Base-by-base conservation (phyloP, 2,797 vertebrate species). In the Coreius guichenoti region DNA sequence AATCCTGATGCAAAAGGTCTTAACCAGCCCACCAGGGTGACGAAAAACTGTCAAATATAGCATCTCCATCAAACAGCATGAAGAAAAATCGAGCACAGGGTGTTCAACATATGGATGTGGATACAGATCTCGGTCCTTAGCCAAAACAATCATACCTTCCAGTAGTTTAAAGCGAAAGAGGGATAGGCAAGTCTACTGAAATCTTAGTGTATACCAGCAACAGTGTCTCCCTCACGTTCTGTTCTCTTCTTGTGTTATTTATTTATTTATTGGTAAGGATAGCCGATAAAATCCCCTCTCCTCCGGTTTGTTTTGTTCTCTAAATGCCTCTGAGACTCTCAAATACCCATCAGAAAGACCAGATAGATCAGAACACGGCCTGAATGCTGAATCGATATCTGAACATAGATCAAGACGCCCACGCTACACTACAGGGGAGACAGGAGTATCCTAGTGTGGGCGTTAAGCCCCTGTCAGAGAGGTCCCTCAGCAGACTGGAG, bases 331-430 rank as follows among this genome's bases (percentile, higher is more conserved):
- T 8, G 73, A 77, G 81, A 84, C 83, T 63, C 51, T 73, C 79
- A 82, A 73, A 85, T 63, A 33, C 54, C 76, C 80, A 76, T 74
- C 80, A 80, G 68, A 70, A 80, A 83, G 77, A 77, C 17, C 78
- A 86, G 68, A 81, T 78, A 75, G 54, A 76, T 47, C 68, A 78
- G 73, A 78, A 74, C 85, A 72, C 14, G 63, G 79, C 75, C 86
- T 31, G 65, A 54, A 84, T 81, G 68, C 74, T 47, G 51, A 89
- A 89, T 88, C 82, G 8, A 86, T 88, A 88, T 77, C 63, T 84
- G 82, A 88, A 86, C 79, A 72, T 17, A 16, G 80, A 82, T 76
- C 80, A 78, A 77, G 63, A 82, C 43, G 23, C 83, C 76, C 68
- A 73, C 76, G 0, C 54, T 19, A n/a, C 54, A 7, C 39, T 73